Percentiles rank a stretch among this genome's conserved stretches.
Evolutionary conservation across 1,140 invertebrate species (phyloP).

Genomic region (Heliconius melpomene): DNA sequence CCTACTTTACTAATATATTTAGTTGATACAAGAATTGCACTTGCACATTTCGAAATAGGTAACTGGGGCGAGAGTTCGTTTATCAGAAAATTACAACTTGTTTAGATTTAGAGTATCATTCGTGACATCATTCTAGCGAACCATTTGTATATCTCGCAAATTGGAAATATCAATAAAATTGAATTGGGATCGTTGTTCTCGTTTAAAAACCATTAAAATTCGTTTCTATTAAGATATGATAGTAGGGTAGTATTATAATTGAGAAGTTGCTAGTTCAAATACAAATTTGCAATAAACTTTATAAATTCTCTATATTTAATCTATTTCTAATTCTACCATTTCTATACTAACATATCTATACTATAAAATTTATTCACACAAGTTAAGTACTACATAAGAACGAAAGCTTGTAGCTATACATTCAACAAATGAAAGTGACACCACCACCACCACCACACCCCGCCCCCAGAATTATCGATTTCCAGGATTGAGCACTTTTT

Average conservation of each 20-base stretch:
- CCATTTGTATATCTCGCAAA: constrained; percentile 2
- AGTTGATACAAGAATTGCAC: background rate
- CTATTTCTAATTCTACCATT: no score
- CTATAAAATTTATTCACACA: no score
- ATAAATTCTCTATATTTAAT: no score
- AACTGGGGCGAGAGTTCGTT: background rate
- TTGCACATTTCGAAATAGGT: constrained; percentile 5
- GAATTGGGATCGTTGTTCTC: constrained; percentile 1
- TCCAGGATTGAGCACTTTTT: constrained; percentile 7
- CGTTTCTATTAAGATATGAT: background rate
- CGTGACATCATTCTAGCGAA: background rate
- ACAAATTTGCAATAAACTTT: background rate
- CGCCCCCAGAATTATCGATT: background rate
- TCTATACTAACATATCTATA: no score
- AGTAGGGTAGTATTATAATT: background rate
- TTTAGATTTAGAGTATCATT: constrained; percentile 5
- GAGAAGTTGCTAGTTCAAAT: background rate
- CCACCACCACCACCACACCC: background rate
- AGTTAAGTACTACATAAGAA: background rate
- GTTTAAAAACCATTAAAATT: background rate
- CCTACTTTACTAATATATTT: no score
- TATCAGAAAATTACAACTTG: background rate
- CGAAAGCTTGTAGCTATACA: background rate
- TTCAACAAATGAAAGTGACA: background rate
- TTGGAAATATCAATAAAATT: constrained; percentile 10